phyloP scores from a whole-genome alignment of 2,113 vertebrate species.

The Corythoichthys intestinalis region DNA sequence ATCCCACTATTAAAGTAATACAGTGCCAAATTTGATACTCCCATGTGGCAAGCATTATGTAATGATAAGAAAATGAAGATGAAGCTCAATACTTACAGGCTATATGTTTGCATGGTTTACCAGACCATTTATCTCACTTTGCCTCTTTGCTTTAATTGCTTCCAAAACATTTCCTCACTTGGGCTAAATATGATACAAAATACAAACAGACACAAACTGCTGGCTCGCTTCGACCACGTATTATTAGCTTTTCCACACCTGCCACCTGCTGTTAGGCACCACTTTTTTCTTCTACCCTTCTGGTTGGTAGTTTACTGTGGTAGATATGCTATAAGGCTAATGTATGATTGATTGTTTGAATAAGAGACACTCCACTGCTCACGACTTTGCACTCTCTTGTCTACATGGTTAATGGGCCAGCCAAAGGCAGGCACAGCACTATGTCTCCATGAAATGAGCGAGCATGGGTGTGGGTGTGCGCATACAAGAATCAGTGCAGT shows the following conservation, averaged over 20 bases:
- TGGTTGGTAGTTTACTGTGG: conserved; percentile 43
- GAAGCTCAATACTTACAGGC: background rate
- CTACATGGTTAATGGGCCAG: conserved; percentile 58
- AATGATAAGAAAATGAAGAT: background rate
- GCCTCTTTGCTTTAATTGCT: background rate
- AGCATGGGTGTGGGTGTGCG: background rate
- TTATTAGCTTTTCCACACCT: conserved; percentile 17
- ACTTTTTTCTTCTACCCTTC: conserved; percentile 27
- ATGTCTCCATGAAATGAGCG: background rate
- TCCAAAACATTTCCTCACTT: background rate
- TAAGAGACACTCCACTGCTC: conserved; percentile 57
- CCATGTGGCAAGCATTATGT: too few relatives aligned
- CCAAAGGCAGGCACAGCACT: conserved; percentile 40
- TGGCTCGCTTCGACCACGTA: background rate
- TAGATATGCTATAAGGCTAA: conserved; percentile 60
- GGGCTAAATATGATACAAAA: background rate
- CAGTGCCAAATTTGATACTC: too few relatives aligned
- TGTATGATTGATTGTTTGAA: conserved; percentile 65
- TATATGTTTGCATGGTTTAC: background rate
- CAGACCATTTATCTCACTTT: conserved; percentile 4
- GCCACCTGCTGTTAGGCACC: conserved; percentile 13
- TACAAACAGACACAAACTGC: background rate
- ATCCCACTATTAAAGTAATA: too few relatives aligned
- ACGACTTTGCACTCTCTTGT: conserved; percentile 43
- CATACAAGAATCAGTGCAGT: conserved; percentile 15